Evolutionary conservation across 2,888 invertebrate genomes (phyloP).

Genomic region (Tenthredo notha): DNA sequence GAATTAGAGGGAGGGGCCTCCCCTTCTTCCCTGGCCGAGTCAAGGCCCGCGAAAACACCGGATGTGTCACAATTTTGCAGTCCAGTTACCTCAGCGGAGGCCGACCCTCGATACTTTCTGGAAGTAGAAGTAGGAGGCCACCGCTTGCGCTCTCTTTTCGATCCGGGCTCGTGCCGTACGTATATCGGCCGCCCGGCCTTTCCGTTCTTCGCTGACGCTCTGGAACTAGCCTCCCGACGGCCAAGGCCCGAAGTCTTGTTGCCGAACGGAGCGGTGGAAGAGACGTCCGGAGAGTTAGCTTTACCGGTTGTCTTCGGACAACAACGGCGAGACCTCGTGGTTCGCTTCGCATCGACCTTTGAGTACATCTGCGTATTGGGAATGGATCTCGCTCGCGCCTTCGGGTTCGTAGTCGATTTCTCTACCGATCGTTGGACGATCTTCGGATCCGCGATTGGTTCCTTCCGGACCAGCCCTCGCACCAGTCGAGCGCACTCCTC

Average conservation of each 20-base stretch:
- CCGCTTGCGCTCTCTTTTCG: background rate
- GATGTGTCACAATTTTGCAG: background rate
- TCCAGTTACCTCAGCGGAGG: background rate
- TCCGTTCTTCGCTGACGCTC: background rate
- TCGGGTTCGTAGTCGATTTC: constrained; percentile 1
- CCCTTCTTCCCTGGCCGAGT: background rate
- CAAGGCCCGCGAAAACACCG: background rate
- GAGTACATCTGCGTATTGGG: constrained; percentile 41
- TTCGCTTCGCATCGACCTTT: background rate
- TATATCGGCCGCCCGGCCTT: background rate
- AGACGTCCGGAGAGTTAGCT: background rate
- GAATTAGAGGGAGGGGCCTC: background rate
- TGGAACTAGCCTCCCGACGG: background rate
- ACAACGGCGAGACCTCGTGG: background rate
- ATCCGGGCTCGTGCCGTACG: background rate
- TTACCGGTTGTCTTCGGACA: background rate
- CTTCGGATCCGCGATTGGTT: background rate
- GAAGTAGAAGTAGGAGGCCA: background rate
- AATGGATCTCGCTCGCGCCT: constrained; percentile 36
- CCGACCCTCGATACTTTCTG: background rate
- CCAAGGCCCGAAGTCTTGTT: background rate
- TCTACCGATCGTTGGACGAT: background rate
- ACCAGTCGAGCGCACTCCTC: background rate
- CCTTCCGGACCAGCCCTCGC: background rate
- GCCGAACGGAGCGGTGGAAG: background rate